Evolutionary conservation across 2,797 vertebrate species (phyloP).

Genomic region (Coendou prehensilis): DNA sequence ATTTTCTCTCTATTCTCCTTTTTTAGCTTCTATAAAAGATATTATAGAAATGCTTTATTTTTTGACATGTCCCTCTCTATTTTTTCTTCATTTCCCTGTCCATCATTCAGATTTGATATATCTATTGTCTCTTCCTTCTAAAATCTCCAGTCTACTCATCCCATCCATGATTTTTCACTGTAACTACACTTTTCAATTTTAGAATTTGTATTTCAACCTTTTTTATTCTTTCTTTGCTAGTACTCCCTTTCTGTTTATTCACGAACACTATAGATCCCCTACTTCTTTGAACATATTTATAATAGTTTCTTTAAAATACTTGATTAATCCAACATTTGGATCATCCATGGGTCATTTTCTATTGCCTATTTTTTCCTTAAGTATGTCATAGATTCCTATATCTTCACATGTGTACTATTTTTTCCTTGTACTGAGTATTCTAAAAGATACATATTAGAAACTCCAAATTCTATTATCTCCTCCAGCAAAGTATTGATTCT

Average conservation of each 20-base stretch:
- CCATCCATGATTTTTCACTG: background rate
- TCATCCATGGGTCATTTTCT: background rate
- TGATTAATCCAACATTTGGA: background rate
- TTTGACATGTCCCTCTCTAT: background rate
- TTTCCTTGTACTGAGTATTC: background rate
- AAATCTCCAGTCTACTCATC: background rate
- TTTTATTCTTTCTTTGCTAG: background rate
- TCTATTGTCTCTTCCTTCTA: background rate
- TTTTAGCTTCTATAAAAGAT: background rate
- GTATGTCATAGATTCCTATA: background rate
- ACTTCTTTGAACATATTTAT: background rate
- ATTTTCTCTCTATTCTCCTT: background rate
- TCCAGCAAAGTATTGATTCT: background rate
- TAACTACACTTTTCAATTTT: background rate
- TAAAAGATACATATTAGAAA: background rate
- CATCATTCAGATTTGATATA: background rate
- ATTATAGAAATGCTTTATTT: background rate
- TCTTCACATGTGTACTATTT: background rate
- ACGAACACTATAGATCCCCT: background rate
- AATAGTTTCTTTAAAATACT: slow-evolving; percentile 17
- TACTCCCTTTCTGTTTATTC: background rate
- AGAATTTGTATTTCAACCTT: background rate
- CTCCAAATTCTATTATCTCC: background rate
- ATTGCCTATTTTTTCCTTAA: background rate
- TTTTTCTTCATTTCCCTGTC: background rate